Conservation (phyloP, 1,140 invertebrate genomes). For the Grapholita molesta region DNA sequence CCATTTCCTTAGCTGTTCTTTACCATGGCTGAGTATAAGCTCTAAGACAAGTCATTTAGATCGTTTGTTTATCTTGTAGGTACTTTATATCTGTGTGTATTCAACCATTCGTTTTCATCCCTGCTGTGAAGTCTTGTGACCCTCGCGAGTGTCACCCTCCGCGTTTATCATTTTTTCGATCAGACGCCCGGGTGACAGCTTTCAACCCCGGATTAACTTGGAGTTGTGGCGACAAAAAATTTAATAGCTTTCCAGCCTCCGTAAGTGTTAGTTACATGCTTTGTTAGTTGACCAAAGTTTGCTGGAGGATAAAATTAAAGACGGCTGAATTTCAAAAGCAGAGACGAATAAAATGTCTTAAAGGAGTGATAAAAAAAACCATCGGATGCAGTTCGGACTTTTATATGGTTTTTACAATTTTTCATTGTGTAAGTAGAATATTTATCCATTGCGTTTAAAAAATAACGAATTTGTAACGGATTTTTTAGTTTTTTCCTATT, state of each 20-base stretch:
- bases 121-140: not conserved
- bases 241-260: conserved; percentile 41
- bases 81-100: too few relatives aligned
- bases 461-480: too few relatives aligned
- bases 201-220: conserved; percentile 54
- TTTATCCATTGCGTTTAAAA: too few relatives aligned
- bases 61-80: not conserved
- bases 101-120: not conserved
- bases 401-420: not conserved
- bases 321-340: not conserved
- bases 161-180: conserved; percentile 67
- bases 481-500: too few relatives aligned
- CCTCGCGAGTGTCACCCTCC: conserved; percentile 37
- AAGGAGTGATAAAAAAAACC: not conserved
- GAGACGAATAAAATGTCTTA: not conserved
- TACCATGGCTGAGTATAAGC: too few relatives aligned
- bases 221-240: conserved; percentile 48
- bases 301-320: conserved; percentile 4
- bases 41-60: not conserved
- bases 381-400: not conserved
- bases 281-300: conserved; percentile 6
- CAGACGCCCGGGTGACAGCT: conserved; percentile 49
- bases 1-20: too few relatives aligned
- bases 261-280: conserved; percentile 9
- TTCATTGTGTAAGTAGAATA: too few relatives aligned